Percentiles rank a stretch among this genome's conserved stretches.
These are phyloP conservation scores for Plagodis dolabraria DNA, from an alignment of 2,888 invertebrate species.

Conservation along the genomic window DNA sequence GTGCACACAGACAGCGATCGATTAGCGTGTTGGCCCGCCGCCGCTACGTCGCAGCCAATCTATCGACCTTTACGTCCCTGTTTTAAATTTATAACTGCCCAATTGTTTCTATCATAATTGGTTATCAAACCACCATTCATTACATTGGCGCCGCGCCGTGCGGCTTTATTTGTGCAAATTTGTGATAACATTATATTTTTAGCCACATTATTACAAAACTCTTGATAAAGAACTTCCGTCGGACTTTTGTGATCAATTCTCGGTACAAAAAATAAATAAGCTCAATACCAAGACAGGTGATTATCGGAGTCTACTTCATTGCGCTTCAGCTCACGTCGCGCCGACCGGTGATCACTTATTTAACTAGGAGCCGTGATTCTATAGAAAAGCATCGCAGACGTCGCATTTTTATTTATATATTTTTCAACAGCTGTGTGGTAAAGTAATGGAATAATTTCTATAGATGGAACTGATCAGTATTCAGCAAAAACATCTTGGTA, in stretches of 20 bases:
- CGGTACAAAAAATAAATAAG: conserved; percentile 12
- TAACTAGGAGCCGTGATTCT: conserved; percentile 79
- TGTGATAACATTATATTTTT: background rate
- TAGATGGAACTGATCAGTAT: conserved; percentile 72
- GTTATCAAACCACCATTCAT: conserved; percentile 48
- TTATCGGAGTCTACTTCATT: conserved; percentile 54
- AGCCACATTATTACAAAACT: background rate
- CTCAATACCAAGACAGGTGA: conserved; percentile 30
- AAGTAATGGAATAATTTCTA: conserved; percentile 76
- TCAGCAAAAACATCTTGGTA: conserved; percentile 62
- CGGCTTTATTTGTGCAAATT: conserved; percentile 17
- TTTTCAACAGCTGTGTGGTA: conserved; percentile 57
- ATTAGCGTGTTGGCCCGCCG: conserved; percentile 70
- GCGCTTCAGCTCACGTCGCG: conserved; percentile 68
- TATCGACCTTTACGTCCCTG: conserved; percentile 72
- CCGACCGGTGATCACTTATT: conserved; percentile 81
- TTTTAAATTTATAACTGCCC: conserved; percentile 67
- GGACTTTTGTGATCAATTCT: conserved; percentile 6
- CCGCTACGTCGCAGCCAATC: conserved; percentile 67
- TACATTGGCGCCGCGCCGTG: conserved; percentile 22
- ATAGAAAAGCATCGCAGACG: conserved; percentile 73
- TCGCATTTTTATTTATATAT: conserved; percentile 77
- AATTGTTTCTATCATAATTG: conserved; percentile 58
- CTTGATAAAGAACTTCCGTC: conserved; percentile 14
- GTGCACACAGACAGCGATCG: conserved; percentile 81